Percentiles rank a stretch among this genome's conserved stretches.
These are phyloP conservation scores for Apteryx mantelli DNA, from an alignment of 2,113 vertebrate genomes.

Conservation along the genomic window DNA sequence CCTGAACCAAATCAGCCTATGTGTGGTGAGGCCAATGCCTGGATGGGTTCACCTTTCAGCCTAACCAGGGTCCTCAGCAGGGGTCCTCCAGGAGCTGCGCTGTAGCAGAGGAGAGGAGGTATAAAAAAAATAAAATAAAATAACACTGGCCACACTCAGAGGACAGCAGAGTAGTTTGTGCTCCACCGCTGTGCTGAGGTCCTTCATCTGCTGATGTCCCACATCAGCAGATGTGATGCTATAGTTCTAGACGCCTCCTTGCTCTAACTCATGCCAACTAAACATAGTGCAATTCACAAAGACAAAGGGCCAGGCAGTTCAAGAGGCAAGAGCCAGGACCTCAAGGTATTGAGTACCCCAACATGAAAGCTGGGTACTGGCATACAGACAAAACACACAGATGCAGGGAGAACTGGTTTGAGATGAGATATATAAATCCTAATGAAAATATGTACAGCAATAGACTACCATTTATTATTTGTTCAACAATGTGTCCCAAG, in stretches of 20 bases:
- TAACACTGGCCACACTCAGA: neutral
- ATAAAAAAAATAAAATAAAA: neutral
- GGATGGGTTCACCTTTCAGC: neutral
- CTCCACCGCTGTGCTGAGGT: neutral
- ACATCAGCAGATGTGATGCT: neutral
- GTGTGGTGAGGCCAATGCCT: neutral
- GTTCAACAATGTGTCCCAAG: neutral
- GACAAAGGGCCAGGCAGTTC: neutral
- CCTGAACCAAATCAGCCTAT: neutral
- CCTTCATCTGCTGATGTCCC: neutral
- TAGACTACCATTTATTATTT: neutral
- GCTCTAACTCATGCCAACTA: neutral
- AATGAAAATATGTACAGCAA: neutral
- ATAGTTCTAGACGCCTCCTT: neutral
- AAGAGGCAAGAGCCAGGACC: neutral
- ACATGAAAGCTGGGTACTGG: neutral
- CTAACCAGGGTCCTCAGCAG: neutral
- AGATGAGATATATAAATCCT: neutral
- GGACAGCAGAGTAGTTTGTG: neutral
- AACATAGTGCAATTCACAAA: rapidly evolving
- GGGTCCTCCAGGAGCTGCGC: neutral
- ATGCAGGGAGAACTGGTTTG: neutral
- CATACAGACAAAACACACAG: neutral
- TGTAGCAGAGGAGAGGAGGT: neutral
- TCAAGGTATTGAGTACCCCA: neutral